Conservation (phyloP, 1,140 invertebrate genomes). For the Procambarus clarkii region DNA sequence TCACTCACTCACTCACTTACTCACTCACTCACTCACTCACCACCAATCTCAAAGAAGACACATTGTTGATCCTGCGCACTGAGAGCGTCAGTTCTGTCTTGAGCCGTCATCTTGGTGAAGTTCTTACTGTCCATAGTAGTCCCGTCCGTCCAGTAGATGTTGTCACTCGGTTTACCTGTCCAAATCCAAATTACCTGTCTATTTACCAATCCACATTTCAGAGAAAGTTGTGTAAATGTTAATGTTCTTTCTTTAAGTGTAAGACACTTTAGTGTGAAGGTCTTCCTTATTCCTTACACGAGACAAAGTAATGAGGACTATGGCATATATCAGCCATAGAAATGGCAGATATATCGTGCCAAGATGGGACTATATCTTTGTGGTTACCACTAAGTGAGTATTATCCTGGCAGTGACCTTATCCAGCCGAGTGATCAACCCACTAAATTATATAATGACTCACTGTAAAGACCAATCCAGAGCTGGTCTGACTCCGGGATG, state of each 20-base stretch:
- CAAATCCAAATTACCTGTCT: no score
- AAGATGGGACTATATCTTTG: neutral
- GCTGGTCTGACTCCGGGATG: conserved; percentile 6
- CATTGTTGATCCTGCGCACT: neutral
- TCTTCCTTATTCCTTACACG: no score
- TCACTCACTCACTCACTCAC: conserved; percentile 32
- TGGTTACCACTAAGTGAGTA: no score
- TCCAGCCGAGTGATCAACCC: no score
- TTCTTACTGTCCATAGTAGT: conserved; percentile 10
- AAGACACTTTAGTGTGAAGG: no score
- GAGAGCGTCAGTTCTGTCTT: conserved; percentile 8
- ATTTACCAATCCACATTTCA: no score
- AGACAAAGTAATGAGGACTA: no score
- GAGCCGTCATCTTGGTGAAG: conserved; percentile 11
- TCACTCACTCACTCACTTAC: conserved; percentile 3
- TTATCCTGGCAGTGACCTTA: no score
- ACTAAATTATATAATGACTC: neutral
- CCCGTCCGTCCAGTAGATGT: conserved; percentile 41
- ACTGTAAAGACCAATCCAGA: conserved; percentile 63
- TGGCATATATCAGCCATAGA: no score
- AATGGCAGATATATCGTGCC: no score
- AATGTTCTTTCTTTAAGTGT: no score
- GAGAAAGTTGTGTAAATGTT: no score
- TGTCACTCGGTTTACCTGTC: conserved; percentile 11
- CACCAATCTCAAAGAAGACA: conserved; percentile 4